Base-by-base conservation (phyloP, 2,888 invertebrate genomes). In the Mylabris sibirica region DNA sequence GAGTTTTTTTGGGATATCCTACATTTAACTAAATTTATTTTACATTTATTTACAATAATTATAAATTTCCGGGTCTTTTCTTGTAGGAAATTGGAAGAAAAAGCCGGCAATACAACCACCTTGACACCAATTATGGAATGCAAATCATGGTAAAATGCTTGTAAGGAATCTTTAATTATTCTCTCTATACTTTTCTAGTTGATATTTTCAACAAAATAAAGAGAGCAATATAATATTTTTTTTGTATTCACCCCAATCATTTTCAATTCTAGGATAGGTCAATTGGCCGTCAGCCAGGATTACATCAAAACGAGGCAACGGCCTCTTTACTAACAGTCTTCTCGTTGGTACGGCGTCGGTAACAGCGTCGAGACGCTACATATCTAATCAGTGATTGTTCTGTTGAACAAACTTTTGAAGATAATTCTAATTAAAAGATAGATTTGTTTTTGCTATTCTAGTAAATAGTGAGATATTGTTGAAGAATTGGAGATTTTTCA, bases 241-340 rank as follows among this genome's bases (percentile, higher is more conserved):
- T 35, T 60, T 44, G 35, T 34, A 38, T 38, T 12, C n/a, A 63
- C 65, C 65, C 63, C 65, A 60, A 59, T 61, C 60, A 63, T 65
- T 63, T 62, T 71, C 68, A 65, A 70, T 69, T 73, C 67, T 71
- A 72, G 75, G 74, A 73, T 74, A 66, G 69, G 72, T 70, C 72
- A 72, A 72, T 75, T 76, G 76, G 75, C 74, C 22, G 34, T 11
- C 26, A 62, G 72, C 76, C 76, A 69, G 74, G 60, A 68, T 71
- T 71, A 71, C 68, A 71, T 71, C 71, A 71, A 71, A 71, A 71
- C 66, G 71, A 71, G 71, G 68, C 71, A 71, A 71, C 71, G 71
- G 65, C 71, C 71, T 71, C 71, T 63, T 9, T 30, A 63, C 68
- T 44, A 62, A 70, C 67, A 70, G 70, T 68, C 65, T 64, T 65